Base-by-base conservation (phyloP, 2,888 invertebrate species). In the Syrphus vitripennis region DNA sequence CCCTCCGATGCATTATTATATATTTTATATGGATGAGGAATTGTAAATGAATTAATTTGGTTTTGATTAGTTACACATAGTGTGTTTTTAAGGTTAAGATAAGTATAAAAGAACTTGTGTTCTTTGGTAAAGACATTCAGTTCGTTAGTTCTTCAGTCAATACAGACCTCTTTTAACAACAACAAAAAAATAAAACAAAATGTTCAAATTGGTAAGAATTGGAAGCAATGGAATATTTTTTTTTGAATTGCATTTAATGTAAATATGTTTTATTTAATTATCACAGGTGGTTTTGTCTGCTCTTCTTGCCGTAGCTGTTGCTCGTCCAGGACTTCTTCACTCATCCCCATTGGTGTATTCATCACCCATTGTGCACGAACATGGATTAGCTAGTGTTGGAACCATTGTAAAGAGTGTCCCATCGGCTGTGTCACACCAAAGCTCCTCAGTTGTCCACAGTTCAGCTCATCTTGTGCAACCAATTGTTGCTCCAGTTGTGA, bases 391-490 rank as follows among this genome's bases (percentile, higher is more conserved):
- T 42, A 90, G 90, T 61, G 89, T 91, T 63, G 91, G 92, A 6
- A 76, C 88, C 19, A 81, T 91, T 65, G 89, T 91, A 6, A 90
- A 90, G 87, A 89, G 88, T 57, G 88, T 93, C 24, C 94, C 94
- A 1, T 93, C 93, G 5, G 93, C 94, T 0, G 93, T 94, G 0
- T 86, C 86, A 12, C 82, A 86, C 26, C 94, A 94, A 88, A 93
- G 94, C 80, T 93, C 94, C 10, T 89, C 93, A 31, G 93, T 94
- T 87, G 91, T 94, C 16, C 93, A 93, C 81, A 92, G 90, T 79
- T 88, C 89, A 4, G 91, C 89, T 0, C 90, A 92, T 78, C 88
- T 90, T 42, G 90, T 91, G 14, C 89, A 91, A n/a, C 91, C 91
- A 4, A 89, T 89, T 42, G 88, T 90, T 57, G 88, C 90, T 19